phyloP scores from a whole-genome alignment of 2,797 vertebrate species.

The Hybognathus amarus region DNA sequence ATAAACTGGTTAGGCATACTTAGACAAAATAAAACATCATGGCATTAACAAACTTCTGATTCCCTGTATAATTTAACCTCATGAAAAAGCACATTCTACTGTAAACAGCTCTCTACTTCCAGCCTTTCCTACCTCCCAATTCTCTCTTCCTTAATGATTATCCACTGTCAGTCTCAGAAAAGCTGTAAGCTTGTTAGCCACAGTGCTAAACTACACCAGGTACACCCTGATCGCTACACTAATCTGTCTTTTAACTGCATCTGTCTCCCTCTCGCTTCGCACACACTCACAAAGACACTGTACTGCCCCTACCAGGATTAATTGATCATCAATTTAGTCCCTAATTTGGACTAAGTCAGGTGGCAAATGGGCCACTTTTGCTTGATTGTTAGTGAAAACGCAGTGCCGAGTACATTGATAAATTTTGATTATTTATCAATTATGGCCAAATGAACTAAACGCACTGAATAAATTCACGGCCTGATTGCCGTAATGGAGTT shows the following conservation, averaged over 20 bases:
- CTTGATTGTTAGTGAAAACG: constrained; percentile 99
- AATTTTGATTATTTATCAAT: constrained; percentile 99
- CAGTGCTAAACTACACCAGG: constrained; percentile 72
- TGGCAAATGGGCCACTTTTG: constrained; percentile 99
- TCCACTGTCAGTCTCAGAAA: constrained; percentile 84
- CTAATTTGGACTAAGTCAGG: constrained; percentile 99
- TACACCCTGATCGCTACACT: constrained; percentile 85
- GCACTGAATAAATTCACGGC: constrained; percentile 96
- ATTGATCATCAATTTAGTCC: constrained; percentile 99
- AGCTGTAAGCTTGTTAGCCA: constrained; percentile 85
- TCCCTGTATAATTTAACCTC: not conserved
- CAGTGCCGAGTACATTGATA: constrained; percentile 97
- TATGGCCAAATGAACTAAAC: constrained; percentile 96
- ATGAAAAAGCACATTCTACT: not conserved
- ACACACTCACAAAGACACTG: constrained; percentile 67
- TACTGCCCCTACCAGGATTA: constrained; percentile 96
- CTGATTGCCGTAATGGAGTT: constrained; percentile 99
- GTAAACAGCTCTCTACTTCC: constrained; percentile 50
- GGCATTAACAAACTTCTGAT: not conserved
- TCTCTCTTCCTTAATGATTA: constrained; percentile 73
- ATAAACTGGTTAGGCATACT: not conserved
- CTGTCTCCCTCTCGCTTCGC: constrained; percentile 85
- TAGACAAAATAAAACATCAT: not conserved
- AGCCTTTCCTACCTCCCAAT: constrained; percentile 60
- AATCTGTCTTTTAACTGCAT: constrained; percentile 89